Percentiles rank a stretch among this genome's conserved stretches.
phyloP scores from a whole-genome alignment of 2,113 vertebrate species.

The Odontesthes bonariensis region DNA sequence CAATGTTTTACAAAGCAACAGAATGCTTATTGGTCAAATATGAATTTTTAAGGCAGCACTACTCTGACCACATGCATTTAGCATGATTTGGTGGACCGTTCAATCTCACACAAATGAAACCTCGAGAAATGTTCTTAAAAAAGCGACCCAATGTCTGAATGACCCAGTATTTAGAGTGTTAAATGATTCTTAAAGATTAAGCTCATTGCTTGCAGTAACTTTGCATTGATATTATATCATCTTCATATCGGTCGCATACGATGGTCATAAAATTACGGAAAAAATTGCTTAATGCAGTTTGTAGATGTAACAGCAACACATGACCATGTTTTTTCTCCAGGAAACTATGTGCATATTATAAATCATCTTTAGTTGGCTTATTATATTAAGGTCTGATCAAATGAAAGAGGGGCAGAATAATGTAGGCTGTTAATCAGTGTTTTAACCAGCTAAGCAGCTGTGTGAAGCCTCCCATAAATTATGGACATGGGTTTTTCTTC shows the following conservation, averaged over 20 bases:
- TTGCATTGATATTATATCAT: too few relatives aligned
- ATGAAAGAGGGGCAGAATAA: conserved; percentile 5
- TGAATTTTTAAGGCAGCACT: background rate
- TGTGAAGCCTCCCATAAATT: conserved; percentile 54
- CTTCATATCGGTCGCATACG: too few relatives aligned
- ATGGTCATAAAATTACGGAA: too few relatives aligned
- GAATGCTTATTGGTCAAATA: background rate
- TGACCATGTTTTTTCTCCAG: too few relatives aligned
- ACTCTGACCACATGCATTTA: background rate
- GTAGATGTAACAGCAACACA: too few relatives aligned
- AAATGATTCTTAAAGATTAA: too few relatives aligned
- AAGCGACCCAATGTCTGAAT: background rate
- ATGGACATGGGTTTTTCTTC: conserved; percentile 45
- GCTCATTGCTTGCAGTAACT: too few relatives aligned
- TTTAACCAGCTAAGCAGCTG: conserved; percentile 47
- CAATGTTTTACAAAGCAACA: background rate
- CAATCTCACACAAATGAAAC: background rate
- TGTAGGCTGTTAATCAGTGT: conserved; percentile 26
- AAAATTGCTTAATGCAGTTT: too few relatives aligned
- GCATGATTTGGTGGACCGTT: background rate
- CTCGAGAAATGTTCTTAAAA: background rate
- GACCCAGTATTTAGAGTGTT: background rate
- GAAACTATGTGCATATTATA: background rate
- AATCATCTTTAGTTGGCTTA: background rate
- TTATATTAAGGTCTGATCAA: background rate